These are phyloP conservation scores for Phyllostomus hastatus DNA, from an alignment of 2,113 vertebrate genomes.

Conservation along the genomic window DNA sequence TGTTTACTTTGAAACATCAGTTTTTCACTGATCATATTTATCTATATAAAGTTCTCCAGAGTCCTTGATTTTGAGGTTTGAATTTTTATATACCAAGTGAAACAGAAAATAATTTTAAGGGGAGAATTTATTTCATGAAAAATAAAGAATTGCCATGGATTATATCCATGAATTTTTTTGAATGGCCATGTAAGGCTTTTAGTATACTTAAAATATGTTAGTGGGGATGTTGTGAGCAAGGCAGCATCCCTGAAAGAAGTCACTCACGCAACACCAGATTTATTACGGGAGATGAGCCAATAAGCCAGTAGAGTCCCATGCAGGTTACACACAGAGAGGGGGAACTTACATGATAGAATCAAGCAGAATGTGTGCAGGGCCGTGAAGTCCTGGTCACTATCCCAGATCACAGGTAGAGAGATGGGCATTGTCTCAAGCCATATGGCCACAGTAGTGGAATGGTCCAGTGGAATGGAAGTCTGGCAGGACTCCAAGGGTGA, in stretches of 20 bases:
- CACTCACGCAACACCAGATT: not conserved
- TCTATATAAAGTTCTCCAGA: not conserved
- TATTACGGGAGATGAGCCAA: not conserved
- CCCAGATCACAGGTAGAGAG: not conserved
- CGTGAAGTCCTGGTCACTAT: not conserved
- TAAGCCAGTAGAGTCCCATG: not conserved
- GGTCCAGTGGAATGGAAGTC: not conserved
- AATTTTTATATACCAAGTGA: slow-evolving; percentile 11
- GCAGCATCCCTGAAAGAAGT: not conserved
- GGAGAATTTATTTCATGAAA: not conserved
- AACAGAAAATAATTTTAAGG: not conserved
- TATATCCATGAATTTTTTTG: slow-evolving; percentile 15
- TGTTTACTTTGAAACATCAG: not conserved
- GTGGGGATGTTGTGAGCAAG: not conserved
- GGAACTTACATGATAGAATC: not conserved
- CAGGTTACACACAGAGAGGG: not conserved
- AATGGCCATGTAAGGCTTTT: not conserved
- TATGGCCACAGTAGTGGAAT: not conserved
- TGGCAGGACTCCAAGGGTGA: not conserved
- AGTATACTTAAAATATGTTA: not conserved
- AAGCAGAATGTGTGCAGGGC: not conserved
- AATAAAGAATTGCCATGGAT: not conserved
- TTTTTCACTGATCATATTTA: not conserved
- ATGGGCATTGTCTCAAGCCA: not conserved
- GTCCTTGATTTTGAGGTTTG: not conserved